A percentile compares a stretch with the other conserved stretches of the same genome.
Evolutionary conservation across 2,888 invertebrate genomes (phyloP).

Genomic region (Perizoma flavofasciatum): DNA sequence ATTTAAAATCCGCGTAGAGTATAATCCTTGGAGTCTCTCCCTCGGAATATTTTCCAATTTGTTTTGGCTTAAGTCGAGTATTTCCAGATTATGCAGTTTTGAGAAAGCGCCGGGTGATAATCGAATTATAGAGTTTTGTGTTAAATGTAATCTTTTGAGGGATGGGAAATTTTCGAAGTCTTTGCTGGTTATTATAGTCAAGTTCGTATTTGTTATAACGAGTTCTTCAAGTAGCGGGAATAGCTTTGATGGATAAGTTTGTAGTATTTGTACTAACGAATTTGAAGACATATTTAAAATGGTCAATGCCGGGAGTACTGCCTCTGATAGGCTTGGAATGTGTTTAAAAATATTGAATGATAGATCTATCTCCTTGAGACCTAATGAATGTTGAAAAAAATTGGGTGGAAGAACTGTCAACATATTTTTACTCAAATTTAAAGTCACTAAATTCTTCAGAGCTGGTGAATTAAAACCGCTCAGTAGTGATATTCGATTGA

Average conservation of each 20-base stretch:
- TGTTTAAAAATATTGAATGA: conserved; percentile 91
- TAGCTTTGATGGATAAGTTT: conserved; percentile 87
- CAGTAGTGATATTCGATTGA: conserved; percentile 89
- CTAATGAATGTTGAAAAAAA: conserved; percentile 89
- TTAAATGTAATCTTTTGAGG: conserved; percentile 89
- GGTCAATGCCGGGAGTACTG: conserved; percentile 87
- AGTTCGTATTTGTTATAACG: conserved; percentile 90
- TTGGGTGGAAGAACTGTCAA: conserved; percentile 91
- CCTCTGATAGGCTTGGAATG: conserved; percentile 90
- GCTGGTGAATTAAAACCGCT: conserved; percentile 91
- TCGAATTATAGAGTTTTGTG: conserved; percentile 89
- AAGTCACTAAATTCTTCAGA: conserved; percentile 88
- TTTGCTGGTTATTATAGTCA: conserved; percentile 91
- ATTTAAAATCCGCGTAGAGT: conserved; percentile 89
- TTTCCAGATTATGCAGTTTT: conserved; percentile 88
- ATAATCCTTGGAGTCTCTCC: conserved; percentile 92
- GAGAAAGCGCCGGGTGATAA: conserved; percentile 94
- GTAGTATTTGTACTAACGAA: conserved; percentile 89
- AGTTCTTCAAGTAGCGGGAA: conserved; percentile 93
- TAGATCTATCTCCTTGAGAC: conserved; percentile 89
- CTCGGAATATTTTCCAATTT: conserved; percentile 92
- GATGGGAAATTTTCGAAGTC: conserved; percentile 94
- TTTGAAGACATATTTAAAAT: conserved; percentile 93
- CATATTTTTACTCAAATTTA: conserved; percentile 90
- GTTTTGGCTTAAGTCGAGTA: conserved; percentile 92